These are phyloP conservation scores for Nephrocerus scutellatus DNA, from an alignment of 2,888 invertebrate species.

Conservation along the genomic window DNA sequence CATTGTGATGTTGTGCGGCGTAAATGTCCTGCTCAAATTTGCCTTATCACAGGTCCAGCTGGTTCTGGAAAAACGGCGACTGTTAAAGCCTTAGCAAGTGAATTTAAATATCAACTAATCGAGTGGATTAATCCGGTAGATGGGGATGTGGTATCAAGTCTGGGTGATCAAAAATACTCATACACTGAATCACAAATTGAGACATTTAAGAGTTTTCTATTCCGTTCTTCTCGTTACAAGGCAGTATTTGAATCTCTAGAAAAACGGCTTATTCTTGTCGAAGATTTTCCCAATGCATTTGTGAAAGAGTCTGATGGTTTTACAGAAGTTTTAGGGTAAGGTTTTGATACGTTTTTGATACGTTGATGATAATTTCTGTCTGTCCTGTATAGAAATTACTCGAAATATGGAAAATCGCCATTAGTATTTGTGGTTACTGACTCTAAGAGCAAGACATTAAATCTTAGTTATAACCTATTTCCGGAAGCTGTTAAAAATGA, in stretches of 20 bases:
- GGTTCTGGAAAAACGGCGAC: conserved; percentile 80
- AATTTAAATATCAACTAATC: conserved; percentile 48
- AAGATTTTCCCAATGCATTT: conserved; percentile 78
- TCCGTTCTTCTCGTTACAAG: conserved; percentile 69
- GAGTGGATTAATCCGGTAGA: conserved; percentile 83
- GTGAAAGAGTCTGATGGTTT: conserved; percentile 60
- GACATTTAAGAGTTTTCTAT: conserved; percentile 68
- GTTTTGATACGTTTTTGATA: conserved; percentile 18
- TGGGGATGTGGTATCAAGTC: conserved; percentile 51
- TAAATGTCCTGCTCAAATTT: conserved; percentile 48
- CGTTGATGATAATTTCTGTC: conserved; percentile 7
- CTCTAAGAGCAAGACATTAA: conserved; percentile 54
- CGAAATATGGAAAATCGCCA: conserved; percentile 56
- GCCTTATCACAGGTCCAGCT: conserved; percentile 74
- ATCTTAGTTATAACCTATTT: conserved; percentile 58
- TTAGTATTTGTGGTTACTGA: conserved; percentile 69
- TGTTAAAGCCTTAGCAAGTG: conserved; percentile 58
- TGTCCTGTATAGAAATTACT: conserved; percentile 29
- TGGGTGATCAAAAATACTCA: conserved; percentile 31
- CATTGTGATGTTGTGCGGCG: conserved; percentile 29
- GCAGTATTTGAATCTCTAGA: conserved; percentile 52
- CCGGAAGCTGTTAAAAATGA: conserved; percentile 56
- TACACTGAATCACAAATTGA: conserved; percentile 55
- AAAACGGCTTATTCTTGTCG: conserved; percentile 60
- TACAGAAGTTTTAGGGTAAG: conserved; percentile 62